Conservation (phyloP, 2,113 vertebrate species). For the Mesoclemmys tuberculata region DNA sequence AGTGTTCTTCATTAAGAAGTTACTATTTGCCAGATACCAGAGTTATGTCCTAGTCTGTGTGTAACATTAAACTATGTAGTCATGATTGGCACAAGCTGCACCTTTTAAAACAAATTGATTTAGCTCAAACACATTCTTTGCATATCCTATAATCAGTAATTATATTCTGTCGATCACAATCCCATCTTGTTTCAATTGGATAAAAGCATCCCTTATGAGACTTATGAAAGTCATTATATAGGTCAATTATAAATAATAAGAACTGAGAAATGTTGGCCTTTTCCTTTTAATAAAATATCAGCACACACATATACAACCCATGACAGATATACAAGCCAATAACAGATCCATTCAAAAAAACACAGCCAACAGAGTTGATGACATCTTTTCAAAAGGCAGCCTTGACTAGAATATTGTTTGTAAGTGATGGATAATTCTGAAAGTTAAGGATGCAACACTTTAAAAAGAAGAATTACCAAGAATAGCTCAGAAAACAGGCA, state of each 20-base stretch:
- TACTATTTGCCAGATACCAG: background rate
- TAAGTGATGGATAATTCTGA: background rate
- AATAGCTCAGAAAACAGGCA: background rate
- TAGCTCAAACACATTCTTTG: background rate
- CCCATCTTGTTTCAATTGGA: background rate
- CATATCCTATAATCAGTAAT: background rate
- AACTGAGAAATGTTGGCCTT: background rate
- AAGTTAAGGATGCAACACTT: background rate
- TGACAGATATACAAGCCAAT: background rate
- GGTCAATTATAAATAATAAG: background rate
- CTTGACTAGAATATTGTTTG: background rate
- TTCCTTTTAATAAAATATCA: background rate
- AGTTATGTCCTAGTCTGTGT: background rate
- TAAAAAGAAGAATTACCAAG: background rate
- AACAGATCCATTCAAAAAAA: background rate
- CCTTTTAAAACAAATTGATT: background rate
- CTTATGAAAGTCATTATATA: background rate
- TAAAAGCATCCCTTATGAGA: background rate
- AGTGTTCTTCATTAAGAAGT: background rate
- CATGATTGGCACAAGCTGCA: background rate
- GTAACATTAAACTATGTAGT: background rate
- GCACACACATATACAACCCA: background rate
- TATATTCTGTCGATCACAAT: background rate
- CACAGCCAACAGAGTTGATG: background rate
- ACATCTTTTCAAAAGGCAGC: background rate